phyloP scores from a whole-genome alignment of 1,140 invertebrate species.

The Drosophila triauraria region DNA sequence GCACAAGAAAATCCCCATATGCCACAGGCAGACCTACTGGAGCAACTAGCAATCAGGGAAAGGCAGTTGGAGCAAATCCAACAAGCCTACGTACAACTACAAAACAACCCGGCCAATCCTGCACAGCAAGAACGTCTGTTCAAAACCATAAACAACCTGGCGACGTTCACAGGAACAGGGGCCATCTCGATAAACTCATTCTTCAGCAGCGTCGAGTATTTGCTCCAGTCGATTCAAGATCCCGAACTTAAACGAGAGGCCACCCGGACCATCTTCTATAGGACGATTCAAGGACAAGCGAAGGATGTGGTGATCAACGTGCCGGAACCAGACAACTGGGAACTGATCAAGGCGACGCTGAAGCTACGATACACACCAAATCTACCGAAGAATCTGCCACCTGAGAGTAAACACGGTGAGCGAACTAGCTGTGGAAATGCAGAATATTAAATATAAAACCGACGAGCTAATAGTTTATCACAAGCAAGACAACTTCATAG shows the following conservation, averaged over 20 bases:
- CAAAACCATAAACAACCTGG: conserved; percentile 1
- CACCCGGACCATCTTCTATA: conserved; percentile 15
- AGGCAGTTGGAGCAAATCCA: not conserved
- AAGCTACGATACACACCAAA: not conserved
- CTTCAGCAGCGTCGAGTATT: not conserved
- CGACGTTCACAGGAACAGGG: conserved; percentile 4
- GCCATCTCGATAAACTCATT: conserved; percentile 12
- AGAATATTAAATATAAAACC: conserved; percentile 1
- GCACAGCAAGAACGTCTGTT: not conserved
- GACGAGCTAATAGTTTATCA: not conserved
- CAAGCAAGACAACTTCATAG: not conserved
- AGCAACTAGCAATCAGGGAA: not conserved
- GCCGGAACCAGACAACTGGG: conserved; percentile 26
- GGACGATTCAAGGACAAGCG: conserved; percentile 18
- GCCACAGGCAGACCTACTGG: not conserved
- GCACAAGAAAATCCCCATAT: not conserved
- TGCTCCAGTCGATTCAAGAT: not conserved
- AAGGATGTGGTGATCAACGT: conserved; percentile 24
- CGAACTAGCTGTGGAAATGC: not conserved
- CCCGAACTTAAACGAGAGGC: conserved; percentile 14
- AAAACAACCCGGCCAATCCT: not conserved
- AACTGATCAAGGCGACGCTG: conserved; percentile 1
- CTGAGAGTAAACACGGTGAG: not conserved
- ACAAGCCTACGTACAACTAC: conserved; percentile 7
- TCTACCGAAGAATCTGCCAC: not conserved